Conservation (phyloP, 2,888 invertebrate genomes). For the Phalangium opilio region DNA sequence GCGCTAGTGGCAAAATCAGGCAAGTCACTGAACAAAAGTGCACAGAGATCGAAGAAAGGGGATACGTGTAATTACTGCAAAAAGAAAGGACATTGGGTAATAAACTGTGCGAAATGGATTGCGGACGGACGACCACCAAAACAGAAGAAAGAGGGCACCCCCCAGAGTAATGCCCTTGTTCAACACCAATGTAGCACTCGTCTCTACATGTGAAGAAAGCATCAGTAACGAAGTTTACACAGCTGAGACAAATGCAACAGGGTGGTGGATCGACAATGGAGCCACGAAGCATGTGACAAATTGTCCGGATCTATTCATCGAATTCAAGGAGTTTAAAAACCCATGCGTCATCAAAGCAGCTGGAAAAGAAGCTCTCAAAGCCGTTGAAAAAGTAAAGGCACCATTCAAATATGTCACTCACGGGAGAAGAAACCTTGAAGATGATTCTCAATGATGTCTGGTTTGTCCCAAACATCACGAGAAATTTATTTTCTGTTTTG, state of each 20-base stretch:
- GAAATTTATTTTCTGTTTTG: too few species aligned
- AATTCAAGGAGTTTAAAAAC: slow-evolving; percentile 2
- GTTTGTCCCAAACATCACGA: too few species aligned
- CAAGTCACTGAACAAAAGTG: neutral
- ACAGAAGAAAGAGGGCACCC: neutral
- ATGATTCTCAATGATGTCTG: slow-evolving; percentile 6
- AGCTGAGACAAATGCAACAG: neutral
- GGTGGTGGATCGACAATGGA: slow-evolving; percentile 7
- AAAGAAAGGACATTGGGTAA: slow-evolving; percentile 7
- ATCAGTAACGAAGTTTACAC: neutral
- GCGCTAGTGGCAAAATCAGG: neutral
- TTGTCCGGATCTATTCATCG: neutral
- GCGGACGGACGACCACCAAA: slow-evolving; percentile 6
- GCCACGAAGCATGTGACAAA: slow-evolving; percentile 5
- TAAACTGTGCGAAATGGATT: slow-evolving; percentile 3
- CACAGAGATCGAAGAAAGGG: neutral
- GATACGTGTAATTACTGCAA: slow-evolving; percentile 8
- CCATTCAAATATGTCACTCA: neutral
- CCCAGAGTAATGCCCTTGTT: neutral
- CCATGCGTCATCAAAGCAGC: slow-evolving; percentile 2
- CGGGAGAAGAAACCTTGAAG: neutral
- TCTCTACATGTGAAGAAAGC: neutral
- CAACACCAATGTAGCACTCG: neutral
- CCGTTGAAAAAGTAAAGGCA: slow-evolving; percentile 5
- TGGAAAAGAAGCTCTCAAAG: slow-evolving; percentile 2